Evolutionary conservation across 2,113 vertebrate genomes (phyloP), one percentile per base, ranked within the genome.

Genomic region (Colius striatus): DNA sequence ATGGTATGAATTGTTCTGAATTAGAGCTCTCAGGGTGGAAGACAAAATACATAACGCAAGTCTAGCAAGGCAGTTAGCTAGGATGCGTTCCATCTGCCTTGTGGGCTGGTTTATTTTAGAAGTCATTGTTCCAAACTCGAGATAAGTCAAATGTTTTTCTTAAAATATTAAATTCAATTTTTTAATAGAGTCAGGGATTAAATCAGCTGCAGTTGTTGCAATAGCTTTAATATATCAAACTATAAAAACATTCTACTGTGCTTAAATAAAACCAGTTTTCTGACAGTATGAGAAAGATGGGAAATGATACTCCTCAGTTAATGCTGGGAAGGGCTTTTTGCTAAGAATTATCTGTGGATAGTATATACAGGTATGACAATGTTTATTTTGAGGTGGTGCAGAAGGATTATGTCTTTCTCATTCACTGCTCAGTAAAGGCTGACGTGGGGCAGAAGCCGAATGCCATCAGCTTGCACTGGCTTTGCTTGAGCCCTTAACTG

Each of bases 91-190:
- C 89, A 62, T 84, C 84, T 87, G 78, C 55, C 29, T 92, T 9
- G 1, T 67, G 86, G 36, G 16, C 23, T 79, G 23, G 22, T 54
- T 54, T 53, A 58, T 27, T 45, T 58, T 61, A 7, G 17, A 73
- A 92, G 53, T 62, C 62, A 51, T 47, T 96, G n/a, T 94, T 95
- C 71, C 58, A 83, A 88, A 80, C 61, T 83, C 7, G 3, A 77
- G 55, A 86, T 63, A 95, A 94, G 43, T 77, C 8, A 87, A 90
- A 83, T 73, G 58, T 81, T 92, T 94, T 72, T 70, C 84, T 92
- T 92, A 20, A 91, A 91, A 66, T 75, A 70, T 4, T 73, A 10
- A 51, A n/a, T 74, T 90, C 9, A 22, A 3, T 16, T n/a, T 79
- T 91, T 77, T 91, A 71, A 67, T 66, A 51, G 32, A 77, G 51